Evolutionary conservation across 1,140 invertebrate genomes (phyloP).

Genomic region (Ceratina calcarata): DNA sequence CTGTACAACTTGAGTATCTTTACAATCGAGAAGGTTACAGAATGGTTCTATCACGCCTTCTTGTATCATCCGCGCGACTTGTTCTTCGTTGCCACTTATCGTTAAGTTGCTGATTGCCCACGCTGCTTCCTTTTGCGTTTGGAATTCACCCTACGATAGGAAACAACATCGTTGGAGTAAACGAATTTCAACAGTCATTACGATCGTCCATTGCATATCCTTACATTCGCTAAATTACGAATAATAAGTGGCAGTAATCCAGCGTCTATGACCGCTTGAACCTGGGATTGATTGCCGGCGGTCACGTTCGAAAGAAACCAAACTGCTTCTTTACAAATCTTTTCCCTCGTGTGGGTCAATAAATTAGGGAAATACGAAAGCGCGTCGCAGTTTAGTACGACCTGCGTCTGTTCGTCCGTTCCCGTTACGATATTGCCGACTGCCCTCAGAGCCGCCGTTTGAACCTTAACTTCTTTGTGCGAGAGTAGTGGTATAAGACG

Average conservation of each 20-base stretch:
- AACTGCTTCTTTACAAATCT: slow-evolving; percentile 95
- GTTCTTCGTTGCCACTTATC: slow-evolving; percentile 96
- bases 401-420: slow-evolving; percentile 98
- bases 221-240: slow-evolving; percentile 88
- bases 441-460: slow-evolving; percentile 97
- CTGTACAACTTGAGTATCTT: slow-evolving; percentile 93
- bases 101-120: slow-evolving; percentile 99
- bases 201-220: slow-evolving; percentile 35
- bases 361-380: slow-evolving; percentile 95
- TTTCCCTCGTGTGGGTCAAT: slow-evolving; percentile 93
- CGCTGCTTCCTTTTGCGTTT: slow-evolving; percentile 99
- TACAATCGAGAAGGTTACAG: slow-evolving; percentile 93
- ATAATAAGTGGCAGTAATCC: slow-evolving; percentile 96
- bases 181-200: background rate
- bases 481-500: slow-evolving; percentile 96
- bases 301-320: slow-evolving; percentile 99
- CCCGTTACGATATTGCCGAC: slow-evolving; percentile 99
- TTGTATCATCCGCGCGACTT: slow-evolving; percentile 92
- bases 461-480: slow-evolving; percentile 98
- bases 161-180: slow-evolving; percentile 17
- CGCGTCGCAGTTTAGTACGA: slow-evolving; percentile 85
- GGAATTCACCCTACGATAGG: slow-evolving; percentile 92
- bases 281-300: slow-evolving; percentile 97
- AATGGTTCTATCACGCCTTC: slow-evolving; percentile 94
- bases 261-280: slow-evolving; percentile 98